phyloP scores from a whole-genome alignment of 2,797 vertebrate species.

The Tarsius wallacei region DNA sequence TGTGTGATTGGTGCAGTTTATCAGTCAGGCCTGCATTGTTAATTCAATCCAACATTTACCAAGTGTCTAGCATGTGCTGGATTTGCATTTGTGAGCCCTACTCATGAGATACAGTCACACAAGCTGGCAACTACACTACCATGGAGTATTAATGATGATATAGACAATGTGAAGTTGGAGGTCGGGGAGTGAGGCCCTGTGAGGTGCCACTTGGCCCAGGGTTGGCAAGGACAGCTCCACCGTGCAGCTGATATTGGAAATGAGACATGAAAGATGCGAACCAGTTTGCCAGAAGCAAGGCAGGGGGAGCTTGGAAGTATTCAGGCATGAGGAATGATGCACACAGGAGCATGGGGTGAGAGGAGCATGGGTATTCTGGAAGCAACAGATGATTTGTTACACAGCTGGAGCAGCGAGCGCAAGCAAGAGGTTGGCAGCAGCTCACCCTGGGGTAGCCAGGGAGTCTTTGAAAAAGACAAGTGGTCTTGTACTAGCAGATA shows the following conservation, averaged over 20 bases:
- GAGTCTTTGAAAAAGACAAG: neutral
- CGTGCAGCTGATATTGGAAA: neutral
- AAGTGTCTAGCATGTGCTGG: neutral
- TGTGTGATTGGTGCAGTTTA: no score
- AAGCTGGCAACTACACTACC: neutral
- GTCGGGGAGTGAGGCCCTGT: neutral
- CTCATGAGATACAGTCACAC: neutral
- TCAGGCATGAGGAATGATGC: neutral
- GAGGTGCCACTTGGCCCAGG: neutral
- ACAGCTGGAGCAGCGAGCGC: neutral
- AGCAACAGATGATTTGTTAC: neutral
- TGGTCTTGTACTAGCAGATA: neutral
- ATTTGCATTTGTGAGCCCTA: neutral
- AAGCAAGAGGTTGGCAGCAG: neutral
- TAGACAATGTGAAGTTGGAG: neutral
- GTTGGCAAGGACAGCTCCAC: neutral
- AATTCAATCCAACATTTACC: neutral
- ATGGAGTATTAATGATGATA: neutral
- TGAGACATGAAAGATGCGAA: neutral
- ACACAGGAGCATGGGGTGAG: neutral
- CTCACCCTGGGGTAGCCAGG: neutral
- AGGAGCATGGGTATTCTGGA: neutral
- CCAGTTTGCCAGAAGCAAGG: neutral
- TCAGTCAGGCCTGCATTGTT: neutral
- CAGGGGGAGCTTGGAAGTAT: no score